Conservation (phyloP, 2,888 invertebrate genomes). For the Brachycybe producta region DNA sequence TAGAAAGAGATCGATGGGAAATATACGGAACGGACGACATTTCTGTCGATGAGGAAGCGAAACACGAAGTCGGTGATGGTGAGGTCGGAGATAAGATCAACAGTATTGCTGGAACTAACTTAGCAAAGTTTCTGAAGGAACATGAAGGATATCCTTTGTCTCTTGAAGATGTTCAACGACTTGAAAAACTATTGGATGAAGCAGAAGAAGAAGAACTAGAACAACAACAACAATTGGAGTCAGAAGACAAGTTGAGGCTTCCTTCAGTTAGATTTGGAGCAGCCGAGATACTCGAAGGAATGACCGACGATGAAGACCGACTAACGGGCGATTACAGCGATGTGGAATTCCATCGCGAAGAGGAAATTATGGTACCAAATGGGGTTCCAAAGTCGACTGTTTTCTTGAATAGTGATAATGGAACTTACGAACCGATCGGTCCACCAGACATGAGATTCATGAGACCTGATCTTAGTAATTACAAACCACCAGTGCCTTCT, state of each 20-base stretch:
- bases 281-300: background rate
- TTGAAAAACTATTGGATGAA: constrained; percentile 11
- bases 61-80: background rate
- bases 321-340: background rate
- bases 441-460: background rate
- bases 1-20: background rate
- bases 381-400: too few relatives aligned
- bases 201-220: background rate
- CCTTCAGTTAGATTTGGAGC: too few relatives aligned
- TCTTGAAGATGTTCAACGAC: constrained; percentile 1
- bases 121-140: constrained; percentile 5
- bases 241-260: background rate
- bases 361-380: too few relatives aligned
- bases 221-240: background rate
- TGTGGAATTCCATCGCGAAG: background rate
- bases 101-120: too few relatives aligned
- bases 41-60: background rate
- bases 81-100: background rate
- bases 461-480: constrained; percentile 10
- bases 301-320: background rate
- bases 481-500: constrained; percentile 3
- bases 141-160: constrained; percentile 11
- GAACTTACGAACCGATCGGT: constrained; percentile 12
- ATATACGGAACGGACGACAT: background rate
- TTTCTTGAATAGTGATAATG: too few relatives aligned